Conservation (phyloP, 2,888 invertebrate species). For the Brenthis daphne region DNA sequence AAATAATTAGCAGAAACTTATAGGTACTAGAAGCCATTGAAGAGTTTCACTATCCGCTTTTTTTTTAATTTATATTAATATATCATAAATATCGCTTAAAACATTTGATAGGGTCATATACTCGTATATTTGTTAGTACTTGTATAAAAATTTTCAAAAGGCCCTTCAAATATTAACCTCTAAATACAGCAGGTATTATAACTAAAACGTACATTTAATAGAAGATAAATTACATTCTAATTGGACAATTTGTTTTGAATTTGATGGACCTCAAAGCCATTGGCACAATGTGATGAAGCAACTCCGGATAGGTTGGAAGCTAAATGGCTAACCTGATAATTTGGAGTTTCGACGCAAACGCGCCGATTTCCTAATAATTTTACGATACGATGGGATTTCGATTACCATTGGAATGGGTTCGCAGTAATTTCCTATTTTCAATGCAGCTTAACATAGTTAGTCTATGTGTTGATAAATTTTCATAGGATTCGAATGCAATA, state of each 20-base stretch:
- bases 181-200: too few species aligned
- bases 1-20: too few species aligned
- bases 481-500: conserved; percentile 24
- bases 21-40: too few species aligned
- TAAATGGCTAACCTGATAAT: conserved; percentile 31
- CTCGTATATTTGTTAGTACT: too few species aligned
- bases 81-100: too few species aligned
- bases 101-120: too few species aligned
- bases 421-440: conserved; percentile 31
- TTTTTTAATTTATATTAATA: too few species aligned
- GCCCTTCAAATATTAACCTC: too few species aligned
- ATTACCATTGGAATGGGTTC: conserved; percentile 30
- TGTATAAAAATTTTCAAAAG: too few species aligned
- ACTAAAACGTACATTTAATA: too few species aligned
- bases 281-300: conserved; percentile 18
- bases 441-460: conserved; percentile 29
- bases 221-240: not conserved
- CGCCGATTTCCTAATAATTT: conserved; percentile 31
- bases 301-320: conserved; percentile 14
- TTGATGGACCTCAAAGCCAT: conserved; percentile 2
- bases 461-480: conserved; percentile 27
- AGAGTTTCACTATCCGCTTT: too few species aligned
- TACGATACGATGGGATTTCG: conserved; percentile 32
- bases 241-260: conserved; percentile 4
- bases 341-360: conserved; percentile 23